Base-by-base conservation (phyloP, 2,797 vertebrate species). In the Acropternis orthonyx region DNA sequence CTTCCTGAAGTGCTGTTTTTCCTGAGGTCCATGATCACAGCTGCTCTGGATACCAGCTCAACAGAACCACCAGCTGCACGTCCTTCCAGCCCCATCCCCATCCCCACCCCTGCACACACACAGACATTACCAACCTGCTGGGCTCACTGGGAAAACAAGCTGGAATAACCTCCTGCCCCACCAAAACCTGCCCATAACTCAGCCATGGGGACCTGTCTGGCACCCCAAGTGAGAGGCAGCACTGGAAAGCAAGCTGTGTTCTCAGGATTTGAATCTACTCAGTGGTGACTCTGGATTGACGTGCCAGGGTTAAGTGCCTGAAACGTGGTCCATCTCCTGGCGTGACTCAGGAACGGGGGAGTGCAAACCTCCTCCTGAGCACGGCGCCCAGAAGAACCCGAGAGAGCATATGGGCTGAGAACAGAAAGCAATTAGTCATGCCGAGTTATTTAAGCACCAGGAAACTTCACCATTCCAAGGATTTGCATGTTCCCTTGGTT, bases 21-120 rank as follows among this genome's bases (percentile, higher is more conserved):
- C 36, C 69, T 3, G 7, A 39, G 22, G 58, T 28, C 20, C 10
- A 7, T 1, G 11, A 32, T 30, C 62, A 67, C 0, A 0, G 61
- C 52, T 69, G 44, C 85, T 32, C 26, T 22, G 66, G 71, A 41
- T 1, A 3, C 14, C 2, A 10, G 58, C 44, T n/a, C 2, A 3
- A 30, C 5, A 20, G 51, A 49, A 55, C 10, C 28, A 16, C n/a
- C n/a, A 36, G 22, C 51, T 9, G 2, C 5, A 18, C 0, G 0
- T 26, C 37, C 68, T 44, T 52, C 51, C 17, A 3, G 2, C 44
- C 11, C 19, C 77, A 3, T 2, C 28, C n/a, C 21, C 72, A 8
- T 14, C 66, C 51, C 41, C 43, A 26, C 18, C 19, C 71, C 44
- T 43, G 28, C 83, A 13, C 43, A 12, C 5, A 2, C 63, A 37